Percentiles rank a stretch among this genome's conserved stretches.
These are phyloP conservation scores for Pangasius macronema DNA, from an alignment of 2,797 vertebrate genomes.

Conservation along the genomic window DNA sequence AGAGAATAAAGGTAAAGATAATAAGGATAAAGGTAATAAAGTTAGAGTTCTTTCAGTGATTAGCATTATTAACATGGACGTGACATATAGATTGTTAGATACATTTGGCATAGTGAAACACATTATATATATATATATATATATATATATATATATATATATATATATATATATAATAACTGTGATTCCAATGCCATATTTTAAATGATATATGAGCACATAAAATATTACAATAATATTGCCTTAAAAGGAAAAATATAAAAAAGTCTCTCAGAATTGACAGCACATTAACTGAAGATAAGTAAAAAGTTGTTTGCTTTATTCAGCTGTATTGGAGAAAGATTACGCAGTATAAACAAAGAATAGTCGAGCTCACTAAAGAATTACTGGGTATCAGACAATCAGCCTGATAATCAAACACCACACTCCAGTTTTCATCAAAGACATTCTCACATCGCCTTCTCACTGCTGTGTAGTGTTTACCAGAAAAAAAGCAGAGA, in stretches of 20 bases:
- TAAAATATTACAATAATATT: background rate
- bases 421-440: background rate
- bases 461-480: background rate
- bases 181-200: background rate
- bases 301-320: background rate
- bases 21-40: background rate
- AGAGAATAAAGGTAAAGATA: background rate
- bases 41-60: background rate
- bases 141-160: background rate
- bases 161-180: background rate
- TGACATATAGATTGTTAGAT: background rate
- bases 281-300: background rate
- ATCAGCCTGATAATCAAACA: constrained; percentile 23
- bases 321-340: background rate
- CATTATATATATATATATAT: background rate
- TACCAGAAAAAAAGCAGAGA: constrained; percentile 11
- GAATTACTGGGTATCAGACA: background rate
- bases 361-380: background rate
- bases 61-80: background rate
- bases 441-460: background rate
- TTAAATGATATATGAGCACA: background rate
- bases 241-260: background rate
- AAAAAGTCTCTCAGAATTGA: background rate
- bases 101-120: background rate
- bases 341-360: background rate